phyloP scores from a whole-genome alignment of 2,888 invertebrate species.

The Diadromus collaris region DNA sequence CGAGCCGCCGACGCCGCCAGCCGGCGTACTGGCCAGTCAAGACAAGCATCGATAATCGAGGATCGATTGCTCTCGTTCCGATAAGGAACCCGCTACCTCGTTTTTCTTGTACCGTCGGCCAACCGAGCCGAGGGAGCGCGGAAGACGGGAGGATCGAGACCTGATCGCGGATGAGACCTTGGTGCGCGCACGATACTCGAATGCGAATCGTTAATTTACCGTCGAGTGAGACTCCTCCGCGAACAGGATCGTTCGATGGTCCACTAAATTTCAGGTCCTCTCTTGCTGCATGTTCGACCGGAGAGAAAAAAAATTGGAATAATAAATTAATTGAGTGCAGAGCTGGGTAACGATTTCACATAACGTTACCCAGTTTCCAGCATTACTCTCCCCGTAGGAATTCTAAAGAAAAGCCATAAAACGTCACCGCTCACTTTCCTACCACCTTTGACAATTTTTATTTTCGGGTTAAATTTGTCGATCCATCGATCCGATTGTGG shows the following conservation, averaged over 20 bases:
- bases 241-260: slow-evolving; percentile 51
- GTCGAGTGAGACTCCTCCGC: slow-evolving; percentile 40
- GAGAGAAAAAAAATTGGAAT: slow-evolving; percentile 34
- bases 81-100: slow-evolving; percentile 58
- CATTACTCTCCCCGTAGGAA: neutral
- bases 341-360: slow-evolving; percentile 26
- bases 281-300: slow-evolving; percentile 33
- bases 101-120: slow-evolving; percentile 45
- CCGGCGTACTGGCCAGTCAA: slow-evolving; percentile 42
- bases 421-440: too few species aligned
- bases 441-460: too few species aligned
- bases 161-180: slow-evolving; percentile 1
- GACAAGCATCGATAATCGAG: slow-evolving; percentile 62
- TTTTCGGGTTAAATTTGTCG: too few species aligned
- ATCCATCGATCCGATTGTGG: neutral
- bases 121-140: neutral
- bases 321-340: slow-evolving; percentile 49
- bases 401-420: too few species aligned
- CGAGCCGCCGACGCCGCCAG: slow-evolving; percentile 50
- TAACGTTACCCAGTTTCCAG: neutral
- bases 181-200: slow-evolving; percentile 47
- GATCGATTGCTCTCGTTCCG: slow-evolving; percentile 60
- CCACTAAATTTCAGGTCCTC: slow-evolving; percentile 51
- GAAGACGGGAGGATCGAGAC: slow-evolving; percentile 13
- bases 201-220: slow-evolving; percentile 58